Evolutionary conservation across 1,140 invertebrate species (phyloP).

Genomic region (Tribolium madens): DNA sequence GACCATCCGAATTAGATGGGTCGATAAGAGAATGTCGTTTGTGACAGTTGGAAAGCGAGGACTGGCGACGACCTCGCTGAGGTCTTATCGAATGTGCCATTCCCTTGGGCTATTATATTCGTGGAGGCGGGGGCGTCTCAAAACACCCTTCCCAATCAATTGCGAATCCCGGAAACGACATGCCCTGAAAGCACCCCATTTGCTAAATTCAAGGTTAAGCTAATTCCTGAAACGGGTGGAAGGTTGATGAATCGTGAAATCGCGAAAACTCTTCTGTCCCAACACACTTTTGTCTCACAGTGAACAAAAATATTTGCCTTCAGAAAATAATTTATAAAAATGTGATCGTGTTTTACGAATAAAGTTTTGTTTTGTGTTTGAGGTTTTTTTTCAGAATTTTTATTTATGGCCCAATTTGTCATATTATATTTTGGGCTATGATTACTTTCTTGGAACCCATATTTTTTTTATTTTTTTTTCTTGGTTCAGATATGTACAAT

Average conservation of each 20-base stretch:
- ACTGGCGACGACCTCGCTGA: constrained; percentile 18
- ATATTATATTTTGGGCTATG: no score
- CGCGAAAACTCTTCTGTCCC: no score
- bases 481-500: no score
- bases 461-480: no score
- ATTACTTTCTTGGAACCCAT: no score
- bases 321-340: no score
- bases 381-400: no score
- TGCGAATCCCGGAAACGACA: background rate
- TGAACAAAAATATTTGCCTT: no score
- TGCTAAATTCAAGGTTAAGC: constrained; percentile 8
- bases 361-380: no score
- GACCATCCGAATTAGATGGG: constrained; percentile 30
- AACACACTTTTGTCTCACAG: no score
- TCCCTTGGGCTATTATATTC: constrained; percentile 33
- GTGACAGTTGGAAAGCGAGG: constrained; percentile 29
- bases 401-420: no score
- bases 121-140: constrained; percentile 7
- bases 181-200: background rate
- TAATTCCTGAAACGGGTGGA: background rate
- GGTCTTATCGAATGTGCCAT: constrained; percentile 38
- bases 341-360: no score
- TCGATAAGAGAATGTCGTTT: constrained; percentile 30
- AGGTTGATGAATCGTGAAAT: background rate
- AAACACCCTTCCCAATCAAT: constrained; percentile 20